phyloP scores from a whole-genome alignment of 2,888 invertebrate species.

The Agelastica alni region DNA sequence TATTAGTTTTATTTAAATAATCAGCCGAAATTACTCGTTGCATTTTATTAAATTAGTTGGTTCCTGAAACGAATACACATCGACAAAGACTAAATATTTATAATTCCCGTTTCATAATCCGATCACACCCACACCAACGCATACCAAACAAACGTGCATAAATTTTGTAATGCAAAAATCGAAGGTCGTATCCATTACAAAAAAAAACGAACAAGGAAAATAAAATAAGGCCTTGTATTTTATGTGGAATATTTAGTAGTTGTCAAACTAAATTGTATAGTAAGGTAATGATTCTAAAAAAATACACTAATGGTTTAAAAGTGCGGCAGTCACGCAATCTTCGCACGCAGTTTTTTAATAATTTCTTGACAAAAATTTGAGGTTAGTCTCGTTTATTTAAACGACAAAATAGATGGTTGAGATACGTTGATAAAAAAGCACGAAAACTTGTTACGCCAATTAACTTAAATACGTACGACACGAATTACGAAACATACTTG shows the following conservation, averaged over 20 bases:
- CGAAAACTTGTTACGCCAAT: too few species aligned
- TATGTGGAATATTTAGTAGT: conserved; percentile 13
- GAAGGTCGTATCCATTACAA: conserved; percentile 15
- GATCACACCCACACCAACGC: conserved; percentile 1
- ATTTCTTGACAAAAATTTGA: too few species aligned
- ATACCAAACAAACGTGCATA: conserved; percentile 5
- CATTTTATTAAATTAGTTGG: too few species aligned
- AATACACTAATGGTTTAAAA: not conserved
- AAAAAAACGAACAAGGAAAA: conserved; percentile 18
- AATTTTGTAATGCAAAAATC: conserved; percentile 14
- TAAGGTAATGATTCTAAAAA: conserved; percentile 1
- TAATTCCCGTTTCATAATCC: not conserved
- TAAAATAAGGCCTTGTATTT: conserved; percentile 15
- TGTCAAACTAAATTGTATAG: conserved; percentile 15
- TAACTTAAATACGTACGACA: too few species aligned
- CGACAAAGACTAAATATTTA: not conserved
- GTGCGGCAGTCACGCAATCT: not conserved
- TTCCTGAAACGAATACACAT: not conserved
- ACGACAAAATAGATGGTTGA: too few species aligned
- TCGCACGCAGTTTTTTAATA: not conserved
- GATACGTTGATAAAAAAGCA: too few species aligned
- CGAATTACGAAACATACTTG: too few species aligned
- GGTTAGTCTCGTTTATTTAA: too few species aligned
- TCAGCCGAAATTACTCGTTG: too few species aligned
- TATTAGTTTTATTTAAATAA: too few species aligned